These are phyloP conservation scores for Triplophysa rosa DNA, from an alignment of 2,113 vertebrate species.

Conservation along the genomic window DNA sequence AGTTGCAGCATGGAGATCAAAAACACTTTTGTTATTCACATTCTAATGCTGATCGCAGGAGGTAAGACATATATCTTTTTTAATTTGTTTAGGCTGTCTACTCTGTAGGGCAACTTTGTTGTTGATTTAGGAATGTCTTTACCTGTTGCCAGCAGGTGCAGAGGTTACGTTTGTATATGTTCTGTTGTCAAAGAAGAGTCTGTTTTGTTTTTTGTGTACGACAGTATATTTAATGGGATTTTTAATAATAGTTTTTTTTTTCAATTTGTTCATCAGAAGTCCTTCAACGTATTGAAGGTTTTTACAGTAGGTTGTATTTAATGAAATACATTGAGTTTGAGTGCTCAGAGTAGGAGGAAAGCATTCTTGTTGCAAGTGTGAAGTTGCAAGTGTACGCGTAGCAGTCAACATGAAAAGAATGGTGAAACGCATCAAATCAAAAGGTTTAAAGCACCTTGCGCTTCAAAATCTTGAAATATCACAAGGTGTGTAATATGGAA, in stretches of 20 bases:
- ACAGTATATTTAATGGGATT: not conserved
- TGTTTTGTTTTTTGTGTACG: not conserved
- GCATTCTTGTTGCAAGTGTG: too few relatives aligned
- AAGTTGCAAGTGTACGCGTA: too few relatives aligned
- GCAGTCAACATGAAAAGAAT: too few relatives aligned
- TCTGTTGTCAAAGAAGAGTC: not conserved
- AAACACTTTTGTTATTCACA: constrained; percentile 52
- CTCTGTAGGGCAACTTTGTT: not conserved
- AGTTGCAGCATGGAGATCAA: constrained; percentile 60
- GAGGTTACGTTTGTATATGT: not conserved
- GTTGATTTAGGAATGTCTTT: not conserved
- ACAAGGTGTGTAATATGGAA: too few relatives aligned
- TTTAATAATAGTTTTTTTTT: not conserved
- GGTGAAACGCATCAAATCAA: too few relatives aligned
- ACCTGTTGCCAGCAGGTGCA: not conserved
- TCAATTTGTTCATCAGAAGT: not conserved
- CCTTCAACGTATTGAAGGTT: not conserved
- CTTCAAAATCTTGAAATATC: too few relatives aligned
- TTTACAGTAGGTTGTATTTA: not conserved
- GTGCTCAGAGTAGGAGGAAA: not conserved
- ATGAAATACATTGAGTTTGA: not conserved
- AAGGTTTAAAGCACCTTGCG: too few relatives aligned
- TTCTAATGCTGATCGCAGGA: constrained; percentile 58
- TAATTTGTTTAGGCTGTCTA: not conserved
- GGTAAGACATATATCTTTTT: constrained; percentile 61